These are phyloP conservation scores for Drosophila demipolita DNA, from an alignment of 2,888 invertebrate genomes.

Conservation along the genomic window DNA sequence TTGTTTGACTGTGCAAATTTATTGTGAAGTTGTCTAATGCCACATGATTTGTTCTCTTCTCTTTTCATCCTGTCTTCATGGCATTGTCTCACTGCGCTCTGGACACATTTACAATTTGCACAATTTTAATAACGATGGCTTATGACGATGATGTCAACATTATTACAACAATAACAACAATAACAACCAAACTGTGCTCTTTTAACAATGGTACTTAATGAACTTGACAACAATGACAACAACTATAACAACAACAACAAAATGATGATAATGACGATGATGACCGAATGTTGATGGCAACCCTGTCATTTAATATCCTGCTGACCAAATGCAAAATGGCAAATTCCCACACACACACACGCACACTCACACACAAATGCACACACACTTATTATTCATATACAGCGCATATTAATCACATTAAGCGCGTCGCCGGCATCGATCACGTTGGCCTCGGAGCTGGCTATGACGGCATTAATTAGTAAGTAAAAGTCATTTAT, in stretches of 20 bases:
- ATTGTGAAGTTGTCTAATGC: conserved; percentile 51
- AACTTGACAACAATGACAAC: conserved; percentile 52
- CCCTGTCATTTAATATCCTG: conserved; percentile 61
- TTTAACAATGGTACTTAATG: conserved; percentile 65
- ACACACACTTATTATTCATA: conserved; percentile 11
- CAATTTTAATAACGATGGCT: conserved; percentile 77
- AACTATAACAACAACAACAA: conserved; percentile 28
- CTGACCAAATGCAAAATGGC: conserved; percentile 49
- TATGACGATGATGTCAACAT: conserved; percentile 55
- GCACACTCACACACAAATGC: conserved; percentile 12
- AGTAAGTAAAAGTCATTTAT: conserved; percentile 88
- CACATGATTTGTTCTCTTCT: conserved; percentile 41
- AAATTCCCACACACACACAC: conserved; percentile 12
- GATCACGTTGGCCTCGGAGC: conserved; percentile 95
- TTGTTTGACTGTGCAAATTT: conserved; percentile 5
- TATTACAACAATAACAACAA: conserved; percentile 20
- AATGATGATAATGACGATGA: conserved; percentile 10
- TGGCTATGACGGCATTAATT: conserved; percentile 95
- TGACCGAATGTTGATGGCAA: conserved; percentile 30
- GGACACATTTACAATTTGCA: conserved; percentile 71
- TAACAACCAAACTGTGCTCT: conserved; percentile 35
- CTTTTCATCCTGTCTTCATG: conserved; percentile 45
- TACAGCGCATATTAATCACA: conserved; percentile 95
- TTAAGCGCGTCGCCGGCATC: conserved; percentile 93
- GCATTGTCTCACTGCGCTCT: conserved; percentile 41